Base-by-base conservation (phyloP, 1,140 invertebrate genomes). In the Lepidurus apus region DNA sequence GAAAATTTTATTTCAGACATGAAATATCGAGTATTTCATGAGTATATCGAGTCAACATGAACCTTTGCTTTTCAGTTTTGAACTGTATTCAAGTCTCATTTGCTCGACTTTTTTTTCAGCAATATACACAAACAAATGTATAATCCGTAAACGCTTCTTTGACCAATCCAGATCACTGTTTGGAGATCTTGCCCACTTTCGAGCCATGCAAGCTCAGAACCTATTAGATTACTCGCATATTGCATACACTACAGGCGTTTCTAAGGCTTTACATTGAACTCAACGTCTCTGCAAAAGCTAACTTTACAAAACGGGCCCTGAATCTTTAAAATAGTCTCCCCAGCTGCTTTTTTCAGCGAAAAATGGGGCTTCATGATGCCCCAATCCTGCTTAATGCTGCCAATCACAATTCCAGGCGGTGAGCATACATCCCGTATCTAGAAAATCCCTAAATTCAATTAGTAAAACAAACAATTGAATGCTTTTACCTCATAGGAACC, bases 351-450 rank as follows among this genome's bases (percentile, higher is more conserved):
- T 81, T 93, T 90, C 74, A 98, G 89, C n/a, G 87, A 87, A 83
- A 93, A 97, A 47, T 89, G 88, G 1, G 95, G 94, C 73, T 88
- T 88, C 82, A 90, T 91, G 65, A 95, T 86, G 77, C 90, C 93
- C 93, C 94, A 97, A 79, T 95, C 90, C 87, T 98, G 94, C 79
- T 91, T 88, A 9, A 97, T 88, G 6, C 88, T 90, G 34, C 95
- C 95, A 73, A 96, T 87, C 1, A 92, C 83, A 74, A 87, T 90
- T 6, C 91, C 92, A 1, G 91, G 91, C 7, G 91, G 91, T 1
- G 92, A 86, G 0, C 88, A 88, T 7, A 94, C 91, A 82, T 93
- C 91, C 87, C 93, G 89, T 82, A 80, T 85, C 88, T 89, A 75
- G 84, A 80, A 83, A 75, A 44, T 79, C 47, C 80, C 79, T 81